Conservation (phyloP, 2,888 invertebrate species). For the Drosophila mettleri region DNA sequence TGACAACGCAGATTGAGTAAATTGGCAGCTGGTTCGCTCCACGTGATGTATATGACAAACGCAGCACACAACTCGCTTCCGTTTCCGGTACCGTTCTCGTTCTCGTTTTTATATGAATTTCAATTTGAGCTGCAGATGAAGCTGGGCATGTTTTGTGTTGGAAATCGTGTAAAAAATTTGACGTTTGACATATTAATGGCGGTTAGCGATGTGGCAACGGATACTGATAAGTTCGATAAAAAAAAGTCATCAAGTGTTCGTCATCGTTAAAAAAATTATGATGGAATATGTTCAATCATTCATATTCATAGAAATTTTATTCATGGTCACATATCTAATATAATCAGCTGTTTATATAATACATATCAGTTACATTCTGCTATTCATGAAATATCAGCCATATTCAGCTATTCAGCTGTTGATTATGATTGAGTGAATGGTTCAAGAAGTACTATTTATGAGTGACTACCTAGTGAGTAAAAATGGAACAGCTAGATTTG, state of each 20-base stretch:
- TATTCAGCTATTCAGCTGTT: neutral
- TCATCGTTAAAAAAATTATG: neutral
- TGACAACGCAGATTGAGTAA: constrained; percentile 2
- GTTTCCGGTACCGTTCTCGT: constrained; percentile 18
- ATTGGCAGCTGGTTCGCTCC: constrained; percentile 4
- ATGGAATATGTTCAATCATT: neutral
- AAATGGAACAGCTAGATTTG: neutral
- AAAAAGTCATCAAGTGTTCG: neutral
- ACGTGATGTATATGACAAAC: constrained; percentile 35
- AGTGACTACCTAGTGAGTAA: neutral
- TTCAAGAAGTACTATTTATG: neutral
- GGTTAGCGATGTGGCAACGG: neutral
- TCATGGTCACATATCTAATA: neutral
- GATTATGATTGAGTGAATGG: constrained; percentile 1
- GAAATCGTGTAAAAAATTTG: constrained; percentile 17
- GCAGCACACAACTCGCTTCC: constrained; percentile 34
- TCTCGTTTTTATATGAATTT: constrained; percentile 14
- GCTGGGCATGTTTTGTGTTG: constrained; percentile 39
- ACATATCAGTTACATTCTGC: too few relatives aligned
- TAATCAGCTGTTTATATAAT: neutral
- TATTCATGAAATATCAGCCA: neutral
- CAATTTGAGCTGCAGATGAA: constrained; percentile 15
- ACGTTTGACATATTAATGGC: constrained; percentile 10
- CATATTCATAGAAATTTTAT: neutral
- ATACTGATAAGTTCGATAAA: neutral